Evolutionary conservation across 2,888 invertebrate species (phyloP).

Genomic region (Troglohyphantes excavatus): DNA sequence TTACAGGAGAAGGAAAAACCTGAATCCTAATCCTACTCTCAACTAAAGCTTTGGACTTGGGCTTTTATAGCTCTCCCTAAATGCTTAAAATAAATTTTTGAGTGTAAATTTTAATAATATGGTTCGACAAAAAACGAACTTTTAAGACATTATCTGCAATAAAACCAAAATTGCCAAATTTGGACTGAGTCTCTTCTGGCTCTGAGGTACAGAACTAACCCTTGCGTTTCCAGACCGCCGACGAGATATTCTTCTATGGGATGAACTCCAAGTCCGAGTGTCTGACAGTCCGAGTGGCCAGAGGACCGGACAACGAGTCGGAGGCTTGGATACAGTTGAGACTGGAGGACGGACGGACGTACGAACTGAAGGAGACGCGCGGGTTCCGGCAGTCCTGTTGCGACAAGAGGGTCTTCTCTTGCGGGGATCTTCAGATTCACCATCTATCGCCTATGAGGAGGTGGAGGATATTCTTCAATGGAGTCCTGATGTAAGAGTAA

Average conservation of each 20-base stretch:
- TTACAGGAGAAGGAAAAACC: too few species aligned
- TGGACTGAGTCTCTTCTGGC: too few species aligned
- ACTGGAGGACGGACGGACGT: constrained; percentile 41
- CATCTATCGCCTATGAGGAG: constrained; percentile 60
- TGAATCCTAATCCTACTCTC: too few species aligned
- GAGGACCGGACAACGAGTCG: constrained; percentile 22
- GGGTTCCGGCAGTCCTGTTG: constrained; percentile 32
- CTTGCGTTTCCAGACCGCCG: too few species aligned
- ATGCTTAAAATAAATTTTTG: too few species aligned
- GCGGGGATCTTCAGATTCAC: constrained; percentile 61
- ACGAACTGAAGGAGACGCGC: constrained; percentile 6
- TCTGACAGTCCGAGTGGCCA: constrained; percentile 23
- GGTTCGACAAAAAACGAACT: too few species aligned
- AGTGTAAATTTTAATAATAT: too few species aligned
- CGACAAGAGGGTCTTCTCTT: constrained; percentile 49
- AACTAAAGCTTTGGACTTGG: too few species aligned
- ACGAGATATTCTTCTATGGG: constrained; percentile 66
- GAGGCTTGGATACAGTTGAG: constrained; percentile 64
- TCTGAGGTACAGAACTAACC: too few species aligned
- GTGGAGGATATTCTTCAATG: constrained; percentile 77
- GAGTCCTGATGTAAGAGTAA: constrained; percentile 73
- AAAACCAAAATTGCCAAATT: too few species aligned
- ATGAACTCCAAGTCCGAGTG: constrained; percentile 60
- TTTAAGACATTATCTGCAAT: too few species aligned
- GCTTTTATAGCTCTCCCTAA: too few species aligned